Conservation (phyloP, 2,888 invertebrate species). For the Leucania comma region DNA sequence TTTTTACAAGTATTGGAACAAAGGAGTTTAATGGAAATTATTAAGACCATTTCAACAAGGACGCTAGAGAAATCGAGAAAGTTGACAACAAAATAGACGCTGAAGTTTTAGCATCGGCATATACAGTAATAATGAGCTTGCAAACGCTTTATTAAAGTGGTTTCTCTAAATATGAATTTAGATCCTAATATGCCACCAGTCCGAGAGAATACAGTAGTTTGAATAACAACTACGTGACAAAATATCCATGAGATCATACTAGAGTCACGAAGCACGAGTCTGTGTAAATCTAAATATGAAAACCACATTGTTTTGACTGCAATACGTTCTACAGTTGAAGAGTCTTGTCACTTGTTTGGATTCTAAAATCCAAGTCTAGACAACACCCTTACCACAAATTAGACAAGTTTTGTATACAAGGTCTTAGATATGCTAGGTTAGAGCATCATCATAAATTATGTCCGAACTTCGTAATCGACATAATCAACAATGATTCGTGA, state of each 20-base stretch:
- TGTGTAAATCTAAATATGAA: constrained; percentile 58
- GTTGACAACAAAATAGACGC: constrained; percentile 50
- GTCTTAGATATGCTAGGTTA: constrained; percentile 23
- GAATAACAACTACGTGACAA: constrained; percentile 54
- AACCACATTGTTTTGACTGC: constrained; percentile 57
- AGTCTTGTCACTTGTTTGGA: constrained; percentile 56
- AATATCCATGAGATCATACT: constrained; percentile 60
- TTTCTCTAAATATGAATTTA: constrained; percentile 46
- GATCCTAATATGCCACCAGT: constrained; percentile 40
- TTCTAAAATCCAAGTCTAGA: constrained; percentile 61
- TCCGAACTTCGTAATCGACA: neutral
- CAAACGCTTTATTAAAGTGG: constrained; percentile 31
- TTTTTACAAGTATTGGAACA: neutral
- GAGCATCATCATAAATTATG: constrained; percentile 14
- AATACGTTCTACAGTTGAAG: constrained; percentile 27
- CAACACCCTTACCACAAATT: constrained; percentile 52
- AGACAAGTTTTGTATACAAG: constrained; percentile 52
- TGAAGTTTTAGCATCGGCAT: constrained; percentile 53
- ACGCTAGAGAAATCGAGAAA: constrained; percentile 63
- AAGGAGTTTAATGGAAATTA: constrained; percentile 17
- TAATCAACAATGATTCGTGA: too few relatives aligned
- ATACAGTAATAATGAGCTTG: constrained; percentile 40
- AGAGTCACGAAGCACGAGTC: constrained; percentile 58
- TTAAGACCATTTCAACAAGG: constrained; percentile 38
- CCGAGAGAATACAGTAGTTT: constrained; percentile 32